Evolutionary conservation across 2,797 vertebrate species (phyloP).

Genomic region (Poecilia velifera): DNA sequence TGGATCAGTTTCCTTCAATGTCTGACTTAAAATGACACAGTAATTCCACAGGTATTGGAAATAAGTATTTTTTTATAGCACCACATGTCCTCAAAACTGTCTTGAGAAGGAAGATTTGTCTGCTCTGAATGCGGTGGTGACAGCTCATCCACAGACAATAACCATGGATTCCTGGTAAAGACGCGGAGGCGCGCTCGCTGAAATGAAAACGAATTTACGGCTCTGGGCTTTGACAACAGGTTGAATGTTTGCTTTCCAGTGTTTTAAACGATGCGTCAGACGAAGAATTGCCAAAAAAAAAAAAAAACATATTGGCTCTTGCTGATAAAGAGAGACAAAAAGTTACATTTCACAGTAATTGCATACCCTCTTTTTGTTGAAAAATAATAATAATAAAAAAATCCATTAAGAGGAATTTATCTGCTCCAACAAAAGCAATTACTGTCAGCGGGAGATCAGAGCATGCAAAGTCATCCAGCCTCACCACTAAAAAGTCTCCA

Average conservation of each 20-base stretch:
- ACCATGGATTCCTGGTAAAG: conserved; percentile 37
- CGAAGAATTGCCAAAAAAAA: conserved; percentile 25
- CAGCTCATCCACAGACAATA: conserved; percentile 41
- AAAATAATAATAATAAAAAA: conserved; percentile 41
- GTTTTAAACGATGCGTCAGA: conserved; percentile 21
- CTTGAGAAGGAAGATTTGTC: not conserved
- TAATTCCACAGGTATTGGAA: not conserved
- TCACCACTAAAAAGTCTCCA: conserved; percentile 4
- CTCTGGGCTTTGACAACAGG: conserved; percentile 11
- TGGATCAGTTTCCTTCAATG: not conserved
- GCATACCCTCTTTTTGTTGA: conserved; percentile 16
- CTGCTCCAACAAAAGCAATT: conserved; percentile 55
- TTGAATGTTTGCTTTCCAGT: conserved; percentile 11
- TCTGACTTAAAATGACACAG: not conserved
- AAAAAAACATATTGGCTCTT: conserved; percentile 26
- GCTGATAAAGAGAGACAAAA: conserved; percentile 21
- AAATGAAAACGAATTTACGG: conserved; percentile 30
- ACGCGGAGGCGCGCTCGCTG: conserved; percentile 24
- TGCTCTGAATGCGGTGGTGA: conserved; percentile 26
- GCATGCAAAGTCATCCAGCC: conserved; percentile 12
- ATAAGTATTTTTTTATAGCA: not conserved
- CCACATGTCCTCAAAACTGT: conserved; percentile 11
- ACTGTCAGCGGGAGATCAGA: conserved; percentile 48
- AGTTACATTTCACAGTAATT: conserved; percentile 29
- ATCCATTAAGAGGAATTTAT: conserved; percentile 45